Evolutionary conservation across 2,797 vertebrate genomes (phyloP).

Genomic region (Gymnothorax javanicus): DNA sequence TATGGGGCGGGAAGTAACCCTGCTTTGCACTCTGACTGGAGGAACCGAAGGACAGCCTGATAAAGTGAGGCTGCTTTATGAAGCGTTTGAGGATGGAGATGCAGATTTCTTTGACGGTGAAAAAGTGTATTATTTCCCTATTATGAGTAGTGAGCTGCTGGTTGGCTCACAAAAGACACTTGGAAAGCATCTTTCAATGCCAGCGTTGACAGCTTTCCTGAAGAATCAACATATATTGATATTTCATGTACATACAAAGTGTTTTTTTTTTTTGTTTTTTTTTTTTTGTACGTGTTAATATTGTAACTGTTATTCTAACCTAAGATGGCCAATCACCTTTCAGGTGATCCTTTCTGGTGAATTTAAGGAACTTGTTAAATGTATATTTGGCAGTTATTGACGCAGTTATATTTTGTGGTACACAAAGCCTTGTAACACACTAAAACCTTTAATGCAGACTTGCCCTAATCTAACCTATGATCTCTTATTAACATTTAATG

Average conservation of each 20-base stretch:
- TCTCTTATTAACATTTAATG: conserved; percentile 19
- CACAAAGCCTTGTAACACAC: conserved; percentile 47
- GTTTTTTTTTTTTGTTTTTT: conserved; percentile 41
- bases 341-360: neutral
- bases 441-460: conserved; percentile 35
- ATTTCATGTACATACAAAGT: conserved; percentile 38
- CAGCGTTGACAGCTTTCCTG: conserved; percentile 50
- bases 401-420: conserved; percentile 41
- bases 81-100: conserved; percentile 61
- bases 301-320: conserved; percentile 15
- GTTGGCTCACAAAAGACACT: conserved; percentile 75
- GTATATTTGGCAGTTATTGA: conserved; percentile 52
- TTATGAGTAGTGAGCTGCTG: conserved; percentile 82
- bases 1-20: neutral
- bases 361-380: conserved; percentile 44
- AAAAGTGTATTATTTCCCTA: conserved; percentile 46
- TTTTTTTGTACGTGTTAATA: conserved; percentile 44
- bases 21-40: neutral
- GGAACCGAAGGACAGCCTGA: neutral
- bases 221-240: conserved; percentile 45
- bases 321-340: conserved; percentile 30
- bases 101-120: conserved; percentile 48
- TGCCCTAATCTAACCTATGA: neutral
- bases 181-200: conserved; percentile 60
- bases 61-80: neutral